Evolutionary conservation across 2,888 invertebrate species (phyloP).

Genomic region (Thymelicus lineola): DNA sequence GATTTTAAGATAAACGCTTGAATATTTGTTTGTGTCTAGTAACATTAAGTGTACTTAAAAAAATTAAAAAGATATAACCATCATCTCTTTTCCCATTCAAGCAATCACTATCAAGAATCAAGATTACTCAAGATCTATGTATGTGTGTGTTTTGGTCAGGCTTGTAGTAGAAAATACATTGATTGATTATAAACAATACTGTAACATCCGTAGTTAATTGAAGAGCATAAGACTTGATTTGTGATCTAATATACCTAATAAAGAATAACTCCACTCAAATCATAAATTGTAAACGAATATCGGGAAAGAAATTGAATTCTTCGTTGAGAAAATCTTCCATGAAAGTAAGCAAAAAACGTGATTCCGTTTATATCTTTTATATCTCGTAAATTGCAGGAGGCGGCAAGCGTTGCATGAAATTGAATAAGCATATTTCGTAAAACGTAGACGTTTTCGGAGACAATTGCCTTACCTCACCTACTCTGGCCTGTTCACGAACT

Average conservation of each 20-base stretch:
- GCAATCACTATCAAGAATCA: no score
- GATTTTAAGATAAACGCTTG: constrained; percentile 52
- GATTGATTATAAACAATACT: no score
- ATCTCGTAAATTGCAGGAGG: constrained; percentile 86
- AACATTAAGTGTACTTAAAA: not conserved
- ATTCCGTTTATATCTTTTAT: constrained; percentile 86
- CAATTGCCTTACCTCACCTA: constrained; percentile 86
- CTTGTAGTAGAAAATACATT: no score
- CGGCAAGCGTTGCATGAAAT: constrained; percentile 86
- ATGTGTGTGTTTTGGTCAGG: no score
- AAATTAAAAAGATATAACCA: not conserved
- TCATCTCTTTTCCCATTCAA: no score
- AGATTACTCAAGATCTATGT: no score
- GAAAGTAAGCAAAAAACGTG: constrained; percentile 85
- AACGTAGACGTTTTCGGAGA: constrained; percentile 84
- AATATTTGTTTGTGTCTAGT: constrained; percentile 42
- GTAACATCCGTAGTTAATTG: not conserved
- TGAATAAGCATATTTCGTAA: constrained; percentile 86
- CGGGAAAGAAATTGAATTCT: constrained; percentile 79
- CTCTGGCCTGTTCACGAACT: constrained; percentile 82
- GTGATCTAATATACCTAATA: constrained; percentile 26
- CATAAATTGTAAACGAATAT: constrained; percentile 48
- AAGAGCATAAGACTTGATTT: constrained; percentile 17
- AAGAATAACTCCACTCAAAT: constrained; percentile 41
- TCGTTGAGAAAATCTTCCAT: constrained; percentile 83